A percentile compares a stretch with the other conserved stretches of the same genome.
phyloP scores from a whole-genome alignment of 2,797 vertebrate genomes.

The Tapera naevia region DNA sequence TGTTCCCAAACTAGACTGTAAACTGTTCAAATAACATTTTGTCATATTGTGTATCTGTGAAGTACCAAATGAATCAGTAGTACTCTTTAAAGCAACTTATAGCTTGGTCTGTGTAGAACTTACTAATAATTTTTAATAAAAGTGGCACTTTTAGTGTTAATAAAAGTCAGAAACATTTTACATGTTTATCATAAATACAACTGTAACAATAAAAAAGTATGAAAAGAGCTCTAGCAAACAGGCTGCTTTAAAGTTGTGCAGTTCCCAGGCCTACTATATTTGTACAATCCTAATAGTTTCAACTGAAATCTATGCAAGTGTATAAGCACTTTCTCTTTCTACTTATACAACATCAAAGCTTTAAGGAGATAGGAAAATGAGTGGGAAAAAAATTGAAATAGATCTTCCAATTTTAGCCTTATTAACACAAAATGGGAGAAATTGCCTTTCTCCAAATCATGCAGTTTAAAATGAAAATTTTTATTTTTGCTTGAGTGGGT shows the following conservation, averaged over 20 bases:
- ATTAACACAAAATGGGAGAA: neutral
- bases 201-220: neutral
- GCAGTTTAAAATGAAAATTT: neutral
- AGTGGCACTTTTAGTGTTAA: neutral
- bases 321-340: neutral
- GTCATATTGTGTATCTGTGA: neutral
- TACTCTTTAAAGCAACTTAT: neutral
- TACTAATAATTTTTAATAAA: neutral
- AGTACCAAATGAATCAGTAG: neutral
- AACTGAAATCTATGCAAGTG: fast-evolving
- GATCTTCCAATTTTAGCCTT: neutral
- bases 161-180: neutral
- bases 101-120: neutral
- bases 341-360: neutral
- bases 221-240: neutral
- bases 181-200: neutral
- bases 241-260: neutral
- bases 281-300: neutral
- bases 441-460: neutral
- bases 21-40: neutral
- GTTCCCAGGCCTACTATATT: neutral
- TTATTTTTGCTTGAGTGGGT: neutral
- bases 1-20: neutral
- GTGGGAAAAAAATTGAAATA: neutral
- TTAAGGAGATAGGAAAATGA: neutral